These are phyloP conservation scores for Ceratothoa steindachneri DNA, from an alignment of 2,888 invertebrate species.

Conservation along the genomic window DNA sequence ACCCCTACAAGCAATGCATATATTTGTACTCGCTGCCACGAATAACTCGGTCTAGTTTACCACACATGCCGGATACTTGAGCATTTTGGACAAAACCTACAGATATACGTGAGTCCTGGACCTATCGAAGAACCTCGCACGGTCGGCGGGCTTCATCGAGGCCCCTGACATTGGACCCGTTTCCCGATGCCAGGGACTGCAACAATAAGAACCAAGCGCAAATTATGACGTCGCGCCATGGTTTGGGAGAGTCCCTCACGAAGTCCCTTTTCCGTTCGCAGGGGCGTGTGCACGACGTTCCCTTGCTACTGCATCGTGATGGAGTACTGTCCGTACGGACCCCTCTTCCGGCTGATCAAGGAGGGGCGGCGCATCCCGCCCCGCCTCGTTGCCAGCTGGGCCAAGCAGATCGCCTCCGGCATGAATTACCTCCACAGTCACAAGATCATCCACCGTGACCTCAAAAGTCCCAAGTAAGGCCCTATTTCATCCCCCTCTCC, in stretches of 20 bases:
- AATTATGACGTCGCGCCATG: too few species aligned
- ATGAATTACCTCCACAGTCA: conserved; percentile 94
- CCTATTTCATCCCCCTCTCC: too few species aligned
- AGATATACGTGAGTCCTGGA: background rate
- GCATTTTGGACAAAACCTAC: background rate
- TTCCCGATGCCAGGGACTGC: background rate
- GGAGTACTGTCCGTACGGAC: conserved; percentile 96
- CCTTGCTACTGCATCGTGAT: conserved; percentile 93
- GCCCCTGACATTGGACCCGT: background rate
- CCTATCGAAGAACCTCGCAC: background rate
- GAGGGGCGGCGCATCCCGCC: conserved; percentile 80
- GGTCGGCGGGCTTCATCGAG: background rate
- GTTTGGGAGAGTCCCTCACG: too few species aligned
- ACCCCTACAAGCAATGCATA: too few species aligned
- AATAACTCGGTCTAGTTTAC: background rate
- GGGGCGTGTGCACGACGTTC: conserved; percentile 87
- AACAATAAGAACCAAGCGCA: too few species aligned
- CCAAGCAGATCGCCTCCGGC: conserved; percentile 89
- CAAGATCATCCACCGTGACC: conserved; percentile 95
- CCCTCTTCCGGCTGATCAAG: conserved; percentile 82
- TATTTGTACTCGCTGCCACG: background rate
- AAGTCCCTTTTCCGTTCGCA: too few species aligned
- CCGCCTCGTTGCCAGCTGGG: conserved; percentile 83
- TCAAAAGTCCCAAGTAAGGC: conserved; percentile 96
- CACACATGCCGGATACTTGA: background rate